Percentiles rank a stretch among this genome's conserved stretches.
Evolutionary conservation across 2,797 vertebrate species (phyloP).

Genomic region (Forpus xanthops): DNA sequence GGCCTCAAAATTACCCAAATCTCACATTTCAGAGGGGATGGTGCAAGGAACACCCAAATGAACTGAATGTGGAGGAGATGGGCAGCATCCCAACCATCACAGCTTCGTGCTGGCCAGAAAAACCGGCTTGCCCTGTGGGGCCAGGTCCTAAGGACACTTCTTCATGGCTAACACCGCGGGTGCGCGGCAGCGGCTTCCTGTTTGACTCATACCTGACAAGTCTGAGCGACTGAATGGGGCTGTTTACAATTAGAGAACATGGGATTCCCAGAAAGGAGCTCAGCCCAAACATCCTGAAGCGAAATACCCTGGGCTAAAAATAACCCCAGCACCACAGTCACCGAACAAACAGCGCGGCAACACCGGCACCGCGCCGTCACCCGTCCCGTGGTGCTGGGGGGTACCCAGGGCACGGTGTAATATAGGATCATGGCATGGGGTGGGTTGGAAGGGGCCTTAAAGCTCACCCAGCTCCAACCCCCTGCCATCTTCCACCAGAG

Average conservation of each 20-base stretch:
- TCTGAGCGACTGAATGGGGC: constrained; percentile 66
- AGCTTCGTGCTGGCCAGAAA: fast-evolving
- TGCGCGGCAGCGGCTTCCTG: constrained; percentile 69
- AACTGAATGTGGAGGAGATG: fast-evolving
- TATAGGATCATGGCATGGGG: background rate
- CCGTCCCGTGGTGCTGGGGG: background rate
- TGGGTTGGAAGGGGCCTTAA: too few species aligned
- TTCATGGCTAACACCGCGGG: fast-evolving
- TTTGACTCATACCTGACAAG: constrained; percentile 78
- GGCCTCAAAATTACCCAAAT: background rate
- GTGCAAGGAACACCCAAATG: background rate
- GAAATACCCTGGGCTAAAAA: constrained; percentile 82
- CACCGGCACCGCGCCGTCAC: background rate
- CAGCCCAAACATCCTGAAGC: constrained; percentile 80
- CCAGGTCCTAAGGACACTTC: background rate
- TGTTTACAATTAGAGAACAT: constrained; percentile 80
- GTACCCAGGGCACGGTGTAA: background rate
- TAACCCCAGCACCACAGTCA: constrained; percentile 59
- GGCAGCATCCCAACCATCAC: fast-evolving
- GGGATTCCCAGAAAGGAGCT: constrained; percentile 85
- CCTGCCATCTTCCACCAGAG: too few species aligned
- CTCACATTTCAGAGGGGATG: fast-evolving
- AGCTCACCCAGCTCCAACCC: too few species aligned
- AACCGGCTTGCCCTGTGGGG: fast-evolving
- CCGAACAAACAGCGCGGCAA: constrained; percentile 3